phyloP scores from a whole-genome alignment of 2,797 vertebrate species.

The Lemur catta region DNA sequence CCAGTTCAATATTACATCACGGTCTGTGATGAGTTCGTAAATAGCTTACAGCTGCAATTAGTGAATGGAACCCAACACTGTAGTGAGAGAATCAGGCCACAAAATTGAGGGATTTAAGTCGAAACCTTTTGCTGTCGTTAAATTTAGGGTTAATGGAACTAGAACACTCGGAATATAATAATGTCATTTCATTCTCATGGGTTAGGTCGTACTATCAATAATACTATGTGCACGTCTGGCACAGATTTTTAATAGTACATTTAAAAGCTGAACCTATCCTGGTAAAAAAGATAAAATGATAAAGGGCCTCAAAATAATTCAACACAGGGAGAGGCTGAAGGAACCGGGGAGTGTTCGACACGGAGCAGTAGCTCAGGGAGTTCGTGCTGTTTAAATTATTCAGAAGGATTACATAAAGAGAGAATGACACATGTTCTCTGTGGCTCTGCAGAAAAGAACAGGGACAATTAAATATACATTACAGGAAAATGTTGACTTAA shows the following conservation, averaged over 20 bases:
- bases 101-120: background rate
- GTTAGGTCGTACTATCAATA: background rate
- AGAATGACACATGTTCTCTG: background rate
- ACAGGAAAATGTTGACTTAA: background rate
- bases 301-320: background rate
- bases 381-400: conserved; percentile 27
- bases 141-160: background rate
- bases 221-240: background rate
- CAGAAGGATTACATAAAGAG: background rate
- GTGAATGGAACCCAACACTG: background rate
- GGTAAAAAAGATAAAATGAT: background rate
- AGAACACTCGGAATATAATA: background rate
- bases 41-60: background rate
- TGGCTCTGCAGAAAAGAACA: background rate
- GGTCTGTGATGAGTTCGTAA: background rate
- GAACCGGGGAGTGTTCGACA: background rate
- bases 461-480: background rate
- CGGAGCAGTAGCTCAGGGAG: background rate
- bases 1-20: background rate
- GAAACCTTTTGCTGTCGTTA: background rate
- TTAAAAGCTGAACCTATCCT: background rate
- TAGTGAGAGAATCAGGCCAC: background rate
- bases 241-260: background rate
- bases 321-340: background rate
- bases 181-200: background rate